Percentiles rank a stretch among this genome's conserved stretches.
Conservation (phyloP, 2,888 invertebrate genomes). For the Conomelus anceps region DNA sequence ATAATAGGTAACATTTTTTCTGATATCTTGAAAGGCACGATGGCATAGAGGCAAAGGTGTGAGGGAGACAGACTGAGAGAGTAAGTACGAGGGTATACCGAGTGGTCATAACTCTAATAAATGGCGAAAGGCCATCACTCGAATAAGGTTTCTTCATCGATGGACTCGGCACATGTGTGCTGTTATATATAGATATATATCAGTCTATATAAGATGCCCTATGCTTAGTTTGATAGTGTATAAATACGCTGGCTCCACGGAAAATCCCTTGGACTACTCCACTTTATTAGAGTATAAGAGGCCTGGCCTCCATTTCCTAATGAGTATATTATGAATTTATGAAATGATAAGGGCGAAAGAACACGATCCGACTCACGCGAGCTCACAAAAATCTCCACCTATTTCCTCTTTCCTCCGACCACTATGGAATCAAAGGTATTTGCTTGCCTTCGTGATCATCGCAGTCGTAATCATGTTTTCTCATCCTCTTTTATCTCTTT, state of each 20-base stretch:
- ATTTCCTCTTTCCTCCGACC: not conserved
- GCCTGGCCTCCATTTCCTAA: constrained; percentile 4
- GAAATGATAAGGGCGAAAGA: not conserved
- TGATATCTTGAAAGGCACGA: constrained; percentile 19
- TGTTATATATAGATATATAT: not conserved
- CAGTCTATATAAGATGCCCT: too few relatives aligned
- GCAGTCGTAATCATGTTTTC: not conserved
- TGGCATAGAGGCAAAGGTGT: not conserved
- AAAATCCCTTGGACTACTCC: not conserved
- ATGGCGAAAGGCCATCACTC: constrained; percentile 20
- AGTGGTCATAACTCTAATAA: constrained; percentile 24
- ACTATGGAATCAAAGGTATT: not conserved
- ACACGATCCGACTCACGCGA: not conserved
- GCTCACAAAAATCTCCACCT: not conserved
- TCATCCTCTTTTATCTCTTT: not conserved
- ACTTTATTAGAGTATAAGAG: constrained; percentile 12
- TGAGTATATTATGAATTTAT: constrained; percentile 11
- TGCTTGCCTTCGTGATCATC: not conserved
- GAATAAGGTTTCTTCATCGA: constrained; percentile 1
- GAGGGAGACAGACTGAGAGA: not conserved
- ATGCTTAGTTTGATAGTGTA: not conserved
- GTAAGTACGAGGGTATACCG: not conserved
- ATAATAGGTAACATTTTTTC: constrained; percentile 23
- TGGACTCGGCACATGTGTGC: not conserved
- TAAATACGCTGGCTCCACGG: not conserved